Conservation (phyloP, 2,113 vertebrate genomes). For the Procavia capensis region DNA sequence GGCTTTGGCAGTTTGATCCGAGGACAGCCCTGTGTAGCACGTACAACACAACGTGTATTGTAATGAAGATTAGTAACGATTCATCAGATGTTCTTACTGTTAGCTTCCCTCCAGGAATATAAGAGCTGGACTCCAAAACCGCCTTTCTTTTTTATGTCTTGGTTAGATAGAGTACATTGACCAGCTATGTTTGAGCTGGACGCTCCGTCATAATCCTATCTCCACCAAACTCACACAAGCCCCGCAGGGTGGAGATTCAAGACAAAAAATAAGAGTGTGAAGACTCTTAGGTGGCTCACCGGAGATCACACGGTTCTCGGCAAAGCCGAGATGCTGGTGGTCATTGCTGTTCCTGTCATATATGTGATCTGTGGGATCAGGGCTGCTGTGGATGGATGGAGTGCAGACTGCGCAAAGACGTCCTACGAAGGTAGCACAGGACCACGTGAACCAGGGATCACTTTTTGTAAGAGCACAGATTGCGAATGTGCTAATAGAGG, state of each 20-base stretch:
- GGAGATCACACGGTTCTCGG: neutral
- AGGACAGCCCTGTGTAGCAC: neutral
- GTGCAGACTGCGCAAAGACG: neutral
- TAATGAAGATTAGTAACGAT: neutral
- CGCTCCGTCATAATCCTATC: neutral
- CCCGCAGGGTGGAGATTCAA: neutral
- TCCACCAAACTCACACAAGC: neutral
- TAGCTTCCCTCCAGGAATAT: neutral
- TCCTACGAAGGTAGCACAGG: neutral
- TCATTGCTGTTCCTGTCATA: neutral
- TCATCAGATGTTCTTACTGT: neutral
- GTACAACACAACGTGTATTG: neutral
- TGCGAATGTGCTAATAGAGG: neutral
- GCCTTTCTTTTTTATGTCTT: neutral
- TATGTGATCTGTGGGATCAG: neutral
- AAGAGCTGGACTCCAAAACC: neutral
- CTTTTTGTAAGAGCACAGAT: neutral
- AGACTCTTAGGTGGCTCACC: neutral
- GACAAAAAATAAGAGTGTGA: neutral
- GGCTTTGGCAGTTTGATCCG: neutral
- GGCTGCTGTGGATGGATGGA: too few species aligned
- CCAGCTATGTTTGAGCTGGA: neutral
- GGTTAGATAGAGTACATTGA: neutral
- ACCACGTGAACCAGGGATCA: neutral
- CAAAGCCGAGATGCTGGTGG: neutral